phyloP scores from a whole-genome alignment of 2,888 invertebrate species.

The Lasioglossum malachurum region DNA sequence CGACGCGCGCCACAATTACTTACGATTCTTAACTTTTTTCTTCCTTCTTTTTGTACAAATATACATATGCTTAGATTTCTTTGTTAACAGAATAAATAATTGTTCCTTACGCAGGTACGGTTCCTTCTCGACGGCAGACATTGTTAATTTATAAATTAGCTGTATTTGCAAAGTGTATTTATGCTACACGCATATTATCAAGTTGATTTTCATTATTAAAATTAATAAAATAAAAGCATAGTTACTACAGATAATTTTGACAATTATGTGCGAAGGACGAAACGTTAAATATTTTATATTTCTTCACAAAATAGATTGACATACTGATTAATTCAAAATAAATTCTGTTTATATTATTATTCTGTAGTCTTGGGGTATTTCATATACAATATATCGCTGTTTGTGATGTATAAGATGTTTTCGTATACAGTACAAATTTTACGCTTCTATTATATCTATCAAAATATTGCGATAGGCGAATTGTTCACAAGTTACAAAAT shows the following conservation, averaged over 20 bases:
- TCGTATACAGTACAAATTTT: not conserved
- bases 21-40: slow-evolving; percentile 26
- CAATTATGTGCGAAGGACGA: not conserved
- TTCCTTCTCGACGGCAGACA: slow-evolving; percentile 78
- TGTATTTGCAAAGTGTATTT: slow-evolving; percentile 4
- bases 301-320: not conserved
- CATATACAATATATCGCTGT: slow-evolving; percentile 10
- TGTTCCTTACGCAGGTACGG: slow-evolving; percentile 83
- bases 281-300: not conserved
- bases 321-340: not conserved
- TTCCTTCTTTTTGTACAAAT: slow-evolving; percentile 70
- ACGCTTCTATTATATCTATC: not conserved
- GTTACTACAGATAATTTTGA: slow-evolving; percentile 9
- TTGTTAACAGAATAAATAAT: slow-evolving; percentile 82
- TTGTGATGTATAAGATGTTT: slow-evolving; percentile 2
- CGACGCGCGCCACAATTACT: slow-evolving; percentile 45
- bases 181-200: slow-evolving; percentile 22
- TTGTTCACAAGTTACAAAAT: not conserved
- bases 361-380: slow-evolving; percentile 1
- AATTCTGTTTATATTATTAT: slow-evolving; percentile 14
- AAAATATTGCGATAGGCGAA: not conserved
- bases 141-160: slow-evolving; percentile 28
- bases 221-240: slow-evolving; percentile 10
- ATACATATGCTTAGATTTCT: slow-evolving; percentile 67
- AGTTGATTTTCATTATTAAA: slow-evolving; percentile 32